phyloP scores from a whole-genome alignment of 2,888 invertebrate genomes.

The Netelia inedita region DNA sequence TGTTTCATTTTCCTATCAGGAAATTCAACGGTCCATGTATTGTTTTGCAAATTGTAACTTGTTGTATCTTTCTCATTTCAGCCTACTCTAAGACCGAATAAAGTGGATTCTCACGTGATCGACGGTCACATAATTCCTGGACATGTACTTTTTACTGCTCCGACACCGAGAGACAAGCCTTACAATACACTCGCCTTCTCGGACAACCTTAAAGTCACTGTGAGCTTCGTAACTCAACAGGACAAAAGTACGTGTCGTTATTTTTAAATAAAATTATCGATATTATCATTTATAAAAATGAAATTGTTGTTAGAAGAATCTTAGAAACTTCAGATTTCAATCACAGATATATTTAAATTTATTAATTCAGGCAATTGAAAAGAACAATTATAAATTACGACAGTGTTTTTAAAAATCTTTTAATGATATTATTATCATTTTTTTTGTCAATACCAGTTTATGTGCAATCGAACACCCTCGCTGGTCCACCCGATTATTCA shows the following conservation, averaged over 20 bases:
- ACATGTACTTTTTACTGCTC: conserved; percentile 94
- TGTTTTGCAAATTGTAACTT: not conserved
- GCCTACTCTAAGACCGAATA: conserved; percentile 90
- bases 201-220: conserved; percentile 93
- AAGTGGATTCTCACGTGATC: conserved; percentile 93
- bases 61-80: conserved; percentile 78
- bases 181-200: conserved; percentile 93
- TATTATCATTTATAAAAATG: not conserved
- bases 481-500: conserved; percentile 92
- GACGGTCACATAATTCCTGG: conserved; percentile 96
- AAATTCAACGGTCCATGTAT: not conserved
- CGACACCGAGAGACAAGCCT: conserved; percentile 90
- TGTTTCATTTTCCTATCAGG: not conserved
- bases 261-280: not conserved
- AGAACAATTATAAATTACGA: not conserved
- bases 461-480: conserved; percentile 93
- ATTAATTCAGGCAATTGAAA: no score
- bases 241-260: conserved; percentile 87
- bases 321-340: no score
- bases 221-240: conserved; percentile 91
- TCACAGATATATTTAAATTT: no score
- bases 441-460: conserved; percentile 88
- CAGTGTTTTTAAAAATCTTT: not conserved
- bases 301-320: conserved; percentile 4
- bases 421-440: not conserved